These are phyloP conservation scores for Acleris emargana DNA, from an alignment of 2,888 invertebrate species.

Conservation along the genomic window DNA sequence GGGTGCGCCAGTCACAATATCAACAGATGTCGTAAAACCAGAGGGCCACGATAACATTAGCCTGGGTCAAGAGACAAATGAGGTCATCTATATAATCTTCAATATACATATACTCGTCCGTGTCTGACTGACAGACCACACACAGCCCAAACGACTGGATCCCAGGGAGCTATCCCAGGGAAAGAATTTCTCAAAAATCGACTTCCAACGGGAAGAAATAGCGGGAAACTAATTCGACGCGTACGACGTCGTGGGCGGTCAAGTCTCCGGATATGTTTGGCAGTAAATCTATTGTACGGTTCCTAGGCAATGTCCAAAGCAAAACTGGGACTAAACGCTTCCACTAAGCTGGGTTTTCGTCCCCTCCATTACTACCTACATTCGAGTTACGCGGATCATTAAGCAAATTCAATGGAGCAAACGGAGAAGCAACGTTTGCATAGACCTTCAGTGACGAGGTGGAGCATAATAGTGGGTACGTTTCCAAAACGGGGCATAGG, in stretches of 20 bases:
- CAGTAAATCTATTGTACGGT: background rate
- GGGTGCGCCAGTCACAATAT: conserved; percentile 4
- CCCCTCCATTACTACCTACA: conserved; percentile 49
- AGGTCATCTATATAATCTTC: conserved; percentile 5
- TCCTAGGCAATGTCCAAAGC: conserved; percentile 6
- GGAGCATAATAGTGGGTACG: conserved; percentile 10
- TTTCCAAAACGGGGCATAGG: conserved; percentile 5
- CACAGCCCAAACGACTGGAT: too few species aligned
- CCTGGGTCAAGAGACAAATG: conserved; percentile 8
- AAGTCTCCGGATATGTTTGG: background rate
- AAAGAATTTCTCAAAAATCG: too few species aligned
- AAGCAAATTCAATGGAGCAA: conserved; percentile 53
- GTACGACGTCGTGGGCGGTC: too few species aligned
- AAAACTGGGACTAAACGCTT: conserved; percentile 6
- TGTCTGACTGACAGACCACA: too few species aligned
- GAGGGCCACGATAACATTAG: conserved; percentile 7
- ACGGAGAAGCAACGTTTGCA: conserved; percentile 43
- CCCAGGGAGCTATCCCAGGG: too few species aligned
- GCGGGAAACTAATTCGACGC: too few species aligned
- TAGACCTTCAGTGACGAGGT: conserved; percentile 30
- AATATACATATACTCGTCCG: too few species aligned
- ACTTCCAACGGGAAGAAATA: too few species aligned
- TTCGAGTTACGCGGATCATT: conserved; percentile 57
- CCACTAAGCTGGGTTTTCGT: conserved; percentile 33
- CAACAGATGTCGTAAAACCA: conserved; percentile 11